Evolutionary conservation across 2,113 vertebrate genomes (phyloP).

Genomic region (Neofelis nebulosa): DNA sequence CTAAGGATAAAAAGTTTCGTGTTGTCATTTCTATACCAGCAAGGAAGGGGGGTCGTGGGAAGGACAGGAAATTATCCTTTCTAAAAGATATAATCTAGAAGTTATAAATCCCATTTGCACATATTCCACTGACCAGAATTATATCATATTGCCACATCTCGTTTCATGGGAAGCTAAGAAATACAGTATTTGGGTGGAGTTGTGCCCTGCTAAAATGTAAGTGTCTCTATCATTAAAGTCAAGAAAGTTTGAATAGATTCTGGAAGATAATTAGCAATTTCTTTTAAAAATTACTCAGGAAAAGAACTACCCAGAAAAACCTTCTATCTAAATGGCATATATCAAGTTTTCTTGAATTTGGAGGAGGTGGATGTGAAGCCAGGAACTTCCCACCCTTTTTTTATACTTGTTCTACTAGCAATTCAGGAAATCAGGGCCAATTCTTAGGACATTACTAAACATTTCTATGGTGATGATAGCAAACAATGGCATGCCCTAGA

Average conservation of each 20-base stretch:
- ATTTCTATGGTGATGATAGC: neutral
- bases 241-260: neutral
- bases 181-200: neutral
- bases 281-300: neutral
- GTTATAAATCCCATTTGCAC: neutral
- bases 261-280: neutral
- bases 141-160: neutral
- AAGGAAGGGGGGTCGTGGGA: neutral
- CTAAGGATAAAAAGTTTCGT: neutral
- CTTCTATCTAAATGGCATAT: neutral
- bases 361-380: too few species aligned
- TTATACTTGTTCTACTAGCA: too few species aligned
- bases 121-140: neutral
- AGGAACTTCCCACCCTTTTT: too few species aligned
- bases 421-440: neutral
- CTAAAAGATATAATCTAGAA: neutral
- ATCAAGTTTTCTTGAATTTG: neutral
- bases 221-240: neutral
- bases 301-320: neutral
- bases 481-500: neutral
- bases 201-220: neutral
- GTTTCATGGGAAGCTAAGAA: neutral
- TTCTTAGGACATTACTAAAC: neutral
- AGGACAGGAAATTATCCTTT: neutral
- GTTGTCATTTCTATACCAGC: neutral